Evolutionary conservation across 2,113 vertebrate genomes (phyloP).

Genomic region (Noturus placidus): DNA sequence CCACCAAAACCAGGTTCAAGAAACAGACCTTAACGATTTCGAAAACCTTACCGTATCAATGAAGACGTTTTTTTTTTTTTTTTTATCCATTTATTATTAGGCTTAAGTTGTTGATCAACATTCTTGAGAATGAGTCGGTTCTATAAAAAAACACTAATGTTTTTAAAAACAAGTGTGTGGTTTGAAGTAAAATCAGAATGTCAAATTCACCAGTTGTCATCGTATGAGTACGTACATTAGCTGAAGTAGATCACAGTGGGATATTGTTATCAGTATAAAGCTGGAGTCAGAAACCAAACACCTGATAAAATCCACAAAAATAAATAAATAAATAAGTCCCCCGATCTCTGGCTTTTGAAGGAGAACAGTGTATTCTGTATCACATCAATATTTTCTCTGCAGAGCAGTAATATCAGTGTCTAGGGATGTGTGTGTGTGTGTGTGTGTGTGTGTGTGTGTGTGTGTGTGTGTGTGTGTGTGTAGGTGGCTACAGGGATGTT

Average conservation of each 20-base stretch:
- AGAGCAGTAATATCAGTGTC: constrained; percentile 18
- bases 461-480: constrained; percentile 30
- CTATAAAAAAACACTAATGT: neutral
- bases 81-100: neutral
- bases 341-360: neutral
- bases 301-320: neutral
- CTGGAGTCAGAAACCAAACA: neutral
- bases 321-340: neutral
- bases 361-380: constrained; percentile 22
- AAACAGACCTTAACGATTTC: no score
- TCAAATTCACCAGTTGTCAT: neutral
- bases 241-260: neutral
- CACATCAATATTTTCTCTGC: constrained; percentile 37
- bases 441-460: constrained; percentile 21
- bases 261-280: neutral
- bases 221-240: neutral
- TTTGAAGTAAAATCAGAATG: neutral
- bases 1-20: no score
- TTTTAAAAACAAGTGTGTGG: neutral
- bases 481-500: neutral
- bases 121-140: neutral
- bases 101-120: neutral
- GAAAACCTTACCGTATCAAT: neutral
- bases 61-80: neutral
- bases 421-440: constrained; percentile 27